These are phyloP conservation scores for Sebastes matsubarae DNA, from an alignment of 2,797 vertebrate species.

Conservation along the genomic window DNA sequence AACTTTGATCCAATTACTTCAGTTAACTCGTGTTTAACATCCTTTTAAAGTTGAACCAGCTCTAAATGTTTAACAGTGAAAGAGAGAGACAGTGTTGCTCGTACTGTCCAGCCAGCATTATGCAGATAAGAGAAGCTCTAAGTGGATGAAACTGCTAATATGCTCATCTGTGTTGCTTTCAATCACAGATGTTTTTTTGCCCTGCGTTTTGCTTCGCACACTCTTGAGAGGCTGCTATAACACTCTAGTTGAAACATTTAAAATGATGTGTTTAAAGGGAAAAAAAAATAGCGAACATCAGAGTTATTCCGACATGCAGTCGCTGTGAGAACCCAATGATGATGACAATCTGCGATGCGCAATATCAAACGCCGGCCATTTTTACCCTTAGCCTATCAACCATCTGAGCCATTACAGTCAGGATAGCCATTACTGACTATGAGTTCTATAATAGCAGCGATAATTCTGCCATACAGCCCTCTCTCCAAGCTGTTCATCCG, in stretches of 20 bases:
- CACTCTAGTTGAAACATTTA: neutral
- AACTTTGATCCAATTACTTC: too few relatives aligned
- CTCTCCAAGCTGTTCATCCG: conserved; percentile 59
- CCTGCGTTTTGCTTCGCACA: neutral
- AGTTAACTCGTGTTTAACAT: too few relatives aligned
- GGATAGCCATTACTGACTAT: conserved; percentile 57
- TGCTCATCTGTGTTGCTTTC: neutral
- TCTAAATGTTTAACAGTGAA: too few relatives aligned
- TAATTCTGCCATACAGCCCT: conserved; percentile 54
- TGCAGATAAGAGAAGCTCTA: neutral
- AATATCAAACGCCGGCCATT: conserved; percentile 42
- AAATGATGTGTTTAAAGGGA: neutral
- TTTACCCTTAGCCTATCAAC: conserved; percentile 47
- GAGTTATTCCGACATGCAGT: neutral
- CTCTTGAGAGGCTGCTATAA: neutral
- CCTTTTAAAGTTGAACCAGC: too few relatives aligned
- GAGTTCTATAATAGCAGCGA: conserved; percentile 53
- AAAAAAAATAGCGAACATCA: neutral
- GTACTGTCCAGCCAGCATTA: neutral
- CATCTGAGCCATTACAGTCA: conserved; percentile 62
- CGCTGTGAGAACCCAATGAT: conserved; percentile 19
- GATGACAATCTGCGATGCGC: conserved; percentile 36
- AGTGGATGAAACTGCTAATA: neutral
- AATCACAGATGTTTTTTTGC: neutral
- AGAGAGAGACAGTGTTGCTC: neutral